Evolutionary conservation across 2,888 invertebrate species (phyloP).

Genomic region (Elegia similella): DNA sequence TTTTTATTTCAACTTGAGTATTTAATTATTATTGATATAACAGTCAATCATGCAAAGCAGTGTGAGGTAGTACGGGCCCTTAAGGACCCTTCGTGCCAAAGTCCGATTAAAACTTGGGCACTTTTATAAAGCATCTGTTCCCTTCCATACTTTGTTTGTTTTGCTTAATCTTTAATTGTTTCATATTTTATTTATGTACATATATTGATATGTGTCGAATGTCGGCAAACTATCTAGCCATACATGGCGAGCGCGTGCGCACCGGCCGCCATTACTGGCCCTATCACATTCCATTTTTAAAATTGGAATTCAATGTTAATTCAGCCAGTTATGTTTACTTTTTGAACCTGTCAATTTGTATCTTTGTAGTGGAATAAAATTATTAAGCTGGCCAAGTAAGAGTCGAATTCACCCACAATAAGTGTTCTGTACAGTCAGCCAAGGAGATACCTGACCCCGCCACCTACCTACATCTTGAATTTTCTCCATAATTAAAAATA

Average conservation of each 20-base stretch:
- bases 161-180: slow-evolving; percentile 6
- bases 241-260: slow-evolving; percentile 52
- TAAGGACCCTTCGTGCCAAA: no score
- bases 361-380: slow-evolving; percentile 10
- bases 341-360: slow-evolving; percentile 39
- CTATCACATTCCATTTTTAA: slow-evolving; percentile 57
- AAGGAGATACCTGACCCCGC: no score
- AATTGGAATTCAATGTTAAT: slow-evolving; percentile 64
- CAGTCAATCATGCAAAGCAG: no score
- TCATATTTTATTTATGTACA: slow-evolving; percentile 4
- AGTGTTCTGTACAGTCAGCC: no score
- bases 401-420: no score
- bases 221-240: slow-evolving; percentile 45
- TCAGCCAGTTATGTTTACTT: slow-evolving; percentile 38
- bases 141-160: neutral
- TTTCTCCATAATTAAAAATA: no score
- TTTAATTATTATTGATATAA: no score
- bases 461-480: no score
- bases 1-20: no score
- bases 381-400: no score
- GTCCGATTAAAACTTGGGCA: no score
- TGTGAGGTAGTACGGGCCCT: no score
- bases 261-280: slow-evolving; percentile 47
- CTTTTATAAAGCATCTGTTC: neutral
- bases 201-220: slow-evolving; percentile 61